Evolutionary conservation across 1,140 invertebrate genomes (phyloP), one percentile per base, ranked within the genome.

Genomic region (Scaptomyza pallida): DNA sequence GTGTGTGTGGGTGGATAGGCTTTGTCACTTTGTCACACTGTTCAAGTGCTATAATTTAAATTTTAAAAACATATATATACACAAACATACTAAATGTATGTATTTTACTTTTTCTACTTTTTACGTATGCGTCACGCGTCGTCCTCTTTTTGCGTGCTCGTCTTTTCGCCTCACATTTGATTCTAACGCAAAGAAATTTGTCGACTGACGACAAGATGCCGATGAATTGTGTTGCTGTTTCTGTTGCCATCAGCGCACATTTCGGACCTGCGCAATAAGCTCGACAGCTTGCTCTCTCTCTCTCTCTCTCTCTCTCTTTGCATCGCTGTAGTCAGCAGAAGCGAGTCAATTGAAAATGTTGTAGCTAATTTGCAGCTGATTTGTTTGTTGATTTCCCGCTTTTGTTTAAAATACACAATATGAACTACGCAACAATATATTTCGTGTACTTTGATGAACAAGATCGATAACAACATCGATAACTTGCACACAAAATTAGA

Each of bases 131-230:
- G 72, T 68, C 61, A 75, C 71, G 73, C 73, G 78, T 55, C 30
- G 65, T 55, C 64, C 65, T 59, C 23, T 26, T 26, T 26, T 26
- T 61, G 75, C 74, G 78, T 81, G 78, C 60, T 75, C 75, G 71
- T 75, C 61, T 70, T 6, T 26, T 60, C 65, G 64, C 70, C 61
- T 74, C 70, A 72, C 70, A 55, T 86, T 85, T 86, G 47, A 47
- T 54, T 71, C 72, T 59, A 74, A 71, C 48, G 40, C 52, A 59
- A 52, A 71, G 23, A 59, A 59, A 40, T 26, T 33, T 21, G 60
- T 59, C 52, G 51, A 72, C 61, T 45, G 45, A 3, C 52, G 60
- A 3, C 52, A 51, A 26, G 23, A 37, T 51, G 37, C 13, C 57
- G 56, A 16, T 48, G 37, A 35, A 17, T 57, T 74, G 78, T 43